phyloP scores from a whole-genome alignment of 1,140 invertebrate species.

The Hyposmocoma kahamanoa region DNA sequence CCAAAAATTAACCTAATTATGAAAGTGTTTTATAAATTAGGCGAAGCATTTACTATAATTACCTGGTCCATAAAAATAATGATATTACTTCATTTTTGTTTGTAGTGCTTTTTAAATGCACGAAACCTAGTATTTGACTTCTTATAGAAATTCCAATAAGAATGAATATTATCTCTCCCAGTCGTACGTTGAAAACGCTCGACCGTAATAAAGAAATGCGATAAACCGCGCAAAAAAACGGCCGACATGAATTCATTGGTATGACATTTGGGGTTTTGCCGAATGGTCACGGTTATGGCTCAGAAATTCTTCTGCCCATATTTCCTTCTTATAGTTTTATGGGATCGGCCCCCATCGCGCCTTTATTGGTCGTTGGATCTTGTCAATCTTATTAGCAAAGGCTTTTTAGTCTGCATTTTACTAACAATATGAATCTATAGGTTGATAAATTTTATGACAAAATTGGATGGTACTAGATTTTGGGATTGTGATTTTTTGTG shows the following conservation, averaged over 20 bases:
- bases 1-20: too few relatives aligned
- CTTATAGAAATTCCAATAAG: not conserved
- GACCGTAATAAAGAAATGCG: conserved; percentile 67
- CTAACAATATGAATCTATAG: too few relatives aligned
- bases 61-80: not conserved
- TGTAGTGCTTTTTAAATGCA: not conserved
- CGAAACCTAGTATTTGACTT: not conserved
- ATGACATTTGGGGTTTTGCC: conserved; percentile 63
- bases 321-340: conserved; percentile 68
- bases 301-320: conserved; percentile 41
- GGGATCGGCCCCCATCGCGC: conserved; percentile 50
- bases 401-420: not conserved
- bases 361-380: conserved; percentile 62
- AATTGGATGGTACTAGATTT: too few relatives aligned
- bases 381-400: conserved; percentile 58
- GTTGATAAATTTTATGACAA: too few relatives aligned
- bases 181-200: conserved; percentile 12
- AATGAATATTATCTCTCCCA: not conserved
- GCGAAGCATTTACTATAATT: not conserved
- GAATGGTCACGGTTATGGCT: conserved; percentile 61
- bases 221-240: conserved; percentile 66
- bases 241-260: conserved; percentile 68
- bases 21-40: not conserved
- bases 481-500: too few relatives aligned
- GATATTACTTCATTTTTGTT: not conserved